These are phyloP conservation scores for Ceyx erithaca DNA, from an alignment of 2,797 vertebrate genomes.

Conservation along the genomic window DNA sequence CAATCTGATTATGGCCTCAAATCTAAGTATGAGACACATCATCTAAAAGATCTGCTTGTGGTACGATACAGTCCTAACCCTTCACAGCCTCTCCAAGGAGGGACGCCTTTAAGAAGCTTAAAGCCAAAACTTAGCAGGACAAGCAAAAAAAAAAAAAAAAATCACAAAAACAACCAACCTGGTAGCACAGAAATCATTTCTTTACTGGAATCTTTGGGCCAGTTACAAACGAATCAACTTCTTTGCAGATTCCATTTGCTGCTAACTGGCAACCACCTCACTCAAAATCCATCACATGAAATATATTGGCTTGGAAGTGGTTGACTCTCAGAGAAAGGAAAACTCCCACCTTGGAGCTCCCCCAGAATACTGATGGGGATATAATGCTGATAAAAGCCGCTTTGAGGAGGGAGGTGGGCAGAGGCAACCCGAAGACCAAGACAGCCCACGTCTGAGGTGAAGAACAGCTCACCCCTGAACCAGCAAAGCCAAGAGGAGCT, in stretches of 20 bases:
- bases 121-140: background rate
- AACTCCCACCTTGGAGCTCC: background rate
- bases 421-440: background rate
- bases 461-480: background rate
- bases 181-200: background rate
- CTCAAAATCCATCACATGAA: background rate
- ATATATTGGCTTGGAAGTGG: background rate
- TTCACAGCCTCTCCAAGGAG: background rate
- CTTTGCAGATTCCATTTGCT: background rate
- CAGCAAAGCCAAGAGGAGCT: background rate
- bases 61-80: background rate
- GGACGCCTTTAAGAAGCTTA: background rate
- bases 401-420: background rate
- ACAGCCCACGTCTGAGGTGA: accelerated
- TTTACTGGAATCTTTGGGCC: background rate
- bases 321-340: background rate
- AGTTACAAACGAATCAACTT: background rate
- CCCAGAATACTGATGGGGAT: background rate
- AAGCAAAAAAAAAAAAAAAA: background rate
- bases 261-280: background rate
- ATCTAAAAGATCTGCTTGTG: background rate
- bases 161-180: no score
- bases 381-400: background rate
- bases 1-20: background rate
- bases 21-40: background rate